Conservation (phyloP, 2,113 vertebrate genomes). For the Narcine bancroftii region DNA sequence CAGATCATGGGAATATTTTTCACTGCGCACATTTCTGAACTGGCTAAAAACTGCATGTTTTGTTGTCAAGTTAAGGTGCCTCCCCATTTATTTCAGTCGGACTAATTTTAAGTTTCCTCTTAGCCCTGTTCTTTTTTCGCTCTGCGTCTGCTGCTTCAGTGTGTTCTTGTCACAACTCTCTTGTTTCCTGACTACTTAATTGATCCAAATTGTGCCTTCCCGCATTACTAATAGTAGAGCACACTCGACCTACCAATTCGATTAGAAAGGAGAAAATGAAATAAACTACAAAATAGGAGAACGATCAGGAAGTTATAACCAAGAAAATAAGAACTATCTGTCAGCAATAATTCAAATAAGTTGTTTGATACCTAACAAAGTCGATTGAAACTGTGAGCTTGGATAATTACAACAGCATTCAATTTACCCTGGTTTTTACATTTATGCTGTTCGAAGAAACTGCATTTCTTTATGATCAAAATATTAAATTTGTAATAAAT, state of each 20-base stretch:
- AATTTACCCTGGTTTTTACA: background rate
- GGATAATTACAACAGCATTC: background rate
- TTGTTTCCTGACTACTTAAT: slow-evolving; percentile 4
- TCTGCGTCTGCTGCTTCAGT: background rate
- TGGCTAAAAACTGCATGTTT: background rate
- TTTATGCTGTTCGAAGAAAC: background rate
- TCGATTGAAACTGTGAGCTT: background rate
- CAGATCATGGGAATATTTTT: background rate
- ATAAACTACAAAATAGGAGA: background rate
- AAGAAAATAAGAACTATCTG: background rate
- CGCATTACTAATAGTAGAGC: background rate
- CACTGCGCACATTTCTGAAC: background rate
- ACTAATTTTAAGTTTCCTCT: background rate
- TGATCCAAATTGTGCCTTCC: background rate
- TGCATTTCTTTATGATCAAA: background rate
- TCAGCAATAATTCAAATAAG: background rate
- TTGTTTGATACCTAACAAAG: background rate
- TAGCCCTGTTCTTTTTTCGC: too few relatives aligned
- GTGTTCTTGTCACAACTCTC: background rate
- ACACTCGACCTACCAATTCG: background rate
- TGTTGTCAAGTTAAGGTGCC: background rate
- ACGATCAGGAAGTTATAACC: background rate
- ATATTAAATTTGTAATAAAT: background rate
- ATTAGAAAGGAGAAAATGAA: background rate
- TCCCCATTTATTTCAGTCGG: background rate